phyloP scores from a whole-genome alignment of 2,888 invertebrate genomes.

The Crioceris asparagi region DNA sequence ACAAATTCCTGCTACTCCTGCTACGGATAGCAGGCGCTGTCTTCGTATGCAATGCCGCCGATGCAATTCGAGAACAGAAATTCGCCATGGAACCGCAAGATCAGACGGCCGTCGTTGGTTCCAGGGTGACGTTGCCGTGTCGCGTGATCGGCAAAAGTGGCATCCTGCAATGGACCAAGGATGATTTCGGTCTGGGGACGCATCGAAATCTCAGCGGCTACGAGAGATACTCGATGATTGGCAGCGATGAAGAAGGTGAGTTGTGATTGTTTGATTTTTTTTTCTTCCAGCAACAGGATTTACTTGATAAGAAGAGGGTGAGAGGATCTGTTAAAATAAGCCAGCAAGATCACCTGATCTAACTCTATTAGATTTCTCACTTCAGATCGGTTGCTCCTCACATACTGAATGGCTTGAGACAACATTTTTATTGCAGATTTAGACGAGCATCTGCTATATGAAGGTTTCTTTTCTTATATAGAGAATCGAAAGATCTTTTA shows the following conservation, averaged over 20 bases:
- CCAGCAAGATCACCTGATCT: too few species aligned
- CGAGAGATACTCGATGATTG: constrained; percentile 92
- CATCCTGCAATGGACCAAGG: constrained; percentile 92
- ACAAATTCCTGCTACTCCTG: constrained; percentile 35
- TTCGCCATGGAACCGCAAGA: constrained; percentile 90
- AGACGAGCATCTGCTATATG: too few species aligned
- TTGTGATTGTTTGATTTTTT: too few species aligned
- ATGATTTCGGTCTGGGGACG: constrained; percentile 89
- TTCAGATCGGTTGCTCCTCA: too few species aligned
- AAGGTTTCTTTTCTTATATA: too few species aligned
- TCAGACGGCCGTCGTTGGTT: constrained; percentile 81
- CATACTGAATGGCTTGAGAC: too few species aligned
- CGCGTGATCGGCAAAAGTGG: constrained; percentile 81
- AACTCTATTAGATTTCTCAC: too few species aligned
- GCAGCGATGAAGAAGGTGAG: constrained; percentile 87
- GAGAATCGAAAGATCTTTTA: too few species aligned
- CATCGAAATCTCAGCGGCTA: constrained; percentile 85
- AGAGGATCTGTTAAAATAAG: too few species aligned
- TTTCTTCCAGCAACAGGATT: too few species aligned
- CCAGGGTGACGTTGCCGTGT: constrained; percentile 81
- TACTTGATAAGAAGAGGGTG: too few species aligned
- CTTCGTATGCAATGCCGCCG: constrained; percentile 18
- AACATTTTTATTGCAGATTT: too few species aligned
- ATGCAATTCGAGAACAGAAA: constrained; percentile 55
- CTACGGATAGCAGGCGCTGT: constrained; percentile 26